Conservation (phyloP, 2,888 invertebrate genomes). For the Apodemia mormo region DNA sequence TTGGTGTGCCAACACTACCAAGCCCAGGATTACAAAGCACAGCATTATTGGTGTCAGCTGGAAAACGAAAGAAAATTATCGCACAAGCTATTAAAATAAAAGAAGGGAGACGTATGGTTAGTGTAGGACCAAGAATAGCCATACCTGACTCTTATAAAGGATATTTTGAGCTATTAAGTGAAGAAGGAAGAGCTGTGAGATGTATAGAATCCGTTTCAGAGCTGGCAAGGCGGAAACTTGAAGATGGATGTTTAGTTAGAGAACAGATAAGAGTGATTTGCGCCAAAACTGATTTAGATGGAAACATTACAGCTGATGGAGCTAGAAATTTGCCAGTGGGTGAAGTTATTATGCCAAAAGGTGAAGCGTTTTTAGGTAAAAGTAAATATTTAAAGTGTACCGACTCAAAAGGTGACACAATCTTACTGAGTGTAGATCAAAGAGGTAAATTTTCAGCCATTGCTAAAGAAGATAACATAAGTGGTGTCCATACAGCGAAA, state of each 20-base stretch:
- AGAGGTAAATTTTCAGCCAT: slow-evolving; percentile 95
- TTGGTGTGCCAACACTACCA: slow-evolving; percentile 93
- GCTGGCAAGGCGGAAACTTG: slow-evolving; percentile 87
- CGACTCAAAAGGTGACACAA: slow-evolving; percentile 91
- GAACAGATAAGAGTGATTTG: slow-evolving; percentile 88
- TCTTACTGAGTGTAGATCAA: slow-evolving; percentile 92
- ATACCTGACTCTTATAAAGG: slow-evolving; percentile 96
- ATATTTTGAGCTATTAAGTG: slow-evolving; percentile 96
- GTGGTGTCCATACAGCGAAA: slow-evolving; percentile 95
- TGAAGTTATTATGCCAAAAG: slow-evolving; percentile 90
- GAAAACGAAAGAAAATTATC: slow-evolving; percentile 91
- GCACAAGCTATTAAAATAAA: slow-evolving; percentile 95
- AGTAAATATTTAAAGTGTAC: slow-evolving; percentile 93
- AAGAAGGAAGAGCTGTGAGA: slow-evolving; percentile 94
- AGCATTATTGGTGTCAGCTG: slow-evolving; percentile 91
- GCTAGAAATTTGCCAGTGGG: slow-evolving; percentile 90
- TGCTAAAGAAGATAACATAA: slow-evolving; percentile 95
- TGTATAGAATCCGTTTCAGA: slow-evolving; percentile 94
- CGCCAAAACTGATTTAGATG: slow-evolving; percentile 83
- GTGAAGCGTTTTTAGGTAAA: slow-evolving; percentile 85
- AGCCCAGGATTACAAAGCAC: slow-evolving; percentile 93
- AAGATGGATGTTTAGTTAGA: slow-evolving; percentile 89
- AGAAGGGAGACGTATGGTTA: slow-evolving; percentile 91
- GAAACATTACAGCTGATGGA: slow-evolving; percentile 84
- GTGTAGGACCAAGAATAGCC: slow-evolving; percentile 90